Evolutionary conservation across 2,113 vertebrate species (phyloP).

Genomic region (Hippocampus barbouri): DNA sequence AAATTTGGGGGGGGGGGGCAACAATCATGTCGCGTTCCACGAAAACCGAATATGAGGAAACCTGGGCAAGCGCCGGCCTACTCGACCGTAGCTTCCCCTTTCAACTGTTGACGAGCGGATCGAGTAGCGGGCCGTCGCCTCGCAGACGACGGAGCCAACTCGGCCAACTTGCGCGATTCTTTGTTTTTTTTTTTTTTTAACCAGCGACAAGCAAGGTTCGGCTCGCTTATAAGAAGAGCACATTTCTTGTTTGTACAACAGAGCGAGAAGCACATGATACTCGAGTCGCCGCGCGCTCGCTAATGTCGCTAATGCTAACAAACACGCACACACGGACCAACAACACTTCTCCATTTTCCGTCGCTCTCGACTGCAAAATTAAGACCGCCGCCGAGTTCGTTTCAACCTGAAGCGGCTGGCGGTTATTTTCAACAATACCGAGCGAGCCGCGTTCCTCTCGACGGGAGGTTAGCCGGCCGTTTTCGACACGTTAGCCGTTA

Average conservation of each 20-base stretch:
- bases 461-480: neutral
- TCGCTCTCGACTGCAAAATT: neutral
- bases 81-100: neutral
- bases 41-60: neutral
- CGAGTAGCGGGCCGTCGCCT: neutral
- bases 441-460: neutral
- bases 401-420: neutral
- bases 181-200: too few species aligned
- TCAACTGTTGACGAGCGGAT: neutral
- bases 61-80: neutral
- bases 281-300: constrained; percentile 37
- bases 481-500: neutral
- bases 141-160: neutral
- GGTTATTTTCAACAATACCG: neutral
- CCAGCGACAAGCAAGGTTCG: neutral
- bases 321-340: too few species aligned
- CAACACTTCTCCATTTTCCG: neutral
- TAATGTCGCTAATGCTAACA: constrained; percentile 2
- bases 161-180: neutral
- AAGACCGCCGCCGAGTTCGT: neutral
- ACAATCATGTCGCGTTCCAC: neutral
- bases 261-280: constrained; percentile 65
- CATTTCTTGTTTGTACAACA: constrained; percentile 16
- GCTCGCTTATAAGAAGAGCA: neutral
- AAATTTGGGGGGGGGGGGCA: neutral